Evolutionary conservation across 2,113 vertebrate species (phyloP).

Genomic region (Scopus umbretta): DNA sequence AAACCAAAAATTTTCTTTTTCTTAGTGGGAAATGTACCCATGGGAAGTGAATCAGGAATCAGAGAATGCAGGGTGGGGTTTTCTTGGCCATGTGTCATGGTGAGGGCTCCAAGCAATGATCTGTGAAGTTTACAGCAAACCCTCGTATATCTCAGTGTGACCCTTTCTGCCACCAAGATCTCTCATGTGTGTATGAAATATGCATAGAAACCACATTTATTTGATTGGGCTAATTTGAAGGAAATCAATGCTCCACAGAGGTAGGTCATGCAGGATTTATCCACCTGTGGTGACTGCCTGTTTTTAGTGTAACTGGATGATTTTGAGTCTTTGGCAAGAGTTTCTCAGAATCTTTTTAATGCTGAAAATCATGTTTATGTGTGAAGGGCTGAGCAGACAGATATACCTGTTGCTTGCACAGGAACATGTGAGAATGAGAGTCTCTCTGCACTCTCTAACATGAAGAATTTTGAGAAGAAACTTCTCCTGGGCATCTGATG

Average conservation of each 20-base stretch:
- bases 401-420: not conserved
- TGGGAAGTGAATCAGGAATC: not conserved
- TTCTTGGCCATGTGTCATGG: not conserved
- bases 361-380: not conserved
- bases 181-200: not conserved
- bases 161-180: not conserved
- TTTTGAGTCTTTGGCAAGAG: not conserved
- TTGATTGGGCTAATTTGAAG: not conserved
- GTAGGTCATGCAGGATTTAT: not conserved
- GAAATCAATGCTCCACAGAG: not conserved
- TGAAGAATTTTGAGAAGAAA: not conserved
- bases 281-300: not conserved
- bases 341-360: not conserved
- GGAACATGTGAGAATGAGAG: not conserved
- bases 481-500: not conserved
- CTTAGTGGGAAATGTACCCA: not conserved
- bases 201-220: not conserved
- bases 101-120: not conserved
- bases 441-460: not conserved
- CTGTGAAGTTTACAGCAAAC: not conserved
- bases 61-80: fast-evolving
- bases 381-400: not conserved
- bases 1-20: not conserved
- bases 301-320: not conserved
- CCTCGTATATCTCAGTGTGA: not conserved